Percentiles rank a stretch among this genome's conserved stretches.
phyloP scores from a whole-genome alignment of 2,888 invertebrate species.

The Drosophila macrothrix region DNA sequence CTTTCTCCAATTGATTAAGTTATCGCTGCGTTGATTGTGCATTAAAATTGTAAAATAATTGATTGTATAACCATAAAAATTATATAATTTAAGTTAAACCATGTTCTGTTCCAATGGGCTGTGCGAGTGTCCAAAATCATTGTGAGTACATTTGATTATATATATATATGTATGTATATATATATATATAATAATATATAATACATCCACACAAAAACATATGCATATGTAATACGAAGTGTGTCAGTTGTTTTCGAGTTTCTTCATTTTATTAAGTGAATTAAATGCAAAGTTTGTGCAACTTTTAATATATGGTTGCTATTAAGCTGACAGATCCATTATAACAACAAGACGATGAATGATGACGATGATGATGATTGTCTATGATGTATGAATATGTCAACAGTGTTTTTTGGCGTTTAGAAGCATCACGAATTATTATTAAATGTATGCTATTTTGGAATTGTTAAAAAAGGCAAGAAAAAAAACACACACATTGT shows the following conservation, averaged over 20 bases:
- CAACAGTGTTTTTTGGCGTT: constrained; percentile 22
- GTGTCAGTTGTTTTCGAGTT: constrained; percentile 8
- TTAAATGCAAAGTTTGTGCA: constrained; percentile 10
- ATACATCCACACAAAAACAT: not conserved
- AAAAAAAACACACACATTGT: constrained; percentile 54
- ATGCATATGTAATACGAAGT: not conserved
- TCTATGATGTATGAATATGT: constrained; percentile 29
- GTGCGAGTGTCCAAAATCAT: constrained; percentile 69
- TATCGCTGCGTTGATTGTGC: constrained; percentile 8
- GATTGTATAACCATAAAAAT: constrained; percentile 13
- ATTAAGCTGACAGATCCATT: constrained; percentile 7
- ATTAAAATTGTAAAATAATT: constrained; percentile 20
- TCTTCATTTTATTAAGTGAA: constrained; percentile 22
- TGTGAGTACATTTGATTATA: constrained; percentile 42
- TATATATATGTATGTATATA: constrained; percentile 20
- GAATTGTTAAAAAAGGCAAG: constrained; percentile 26
- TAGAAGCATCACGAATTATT: constrained; percentile 42
- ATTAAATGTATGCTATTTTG: constrained; percentile 30
- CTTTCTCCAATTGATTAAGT: not conserved
- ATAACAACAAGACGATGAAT: constrained; percentile 5
- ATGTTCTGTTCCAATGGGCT: constrained; percentile 68
- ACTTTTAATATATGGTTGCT: constrained; percentile 15
- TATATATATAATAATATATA: constrained; percentile 26
- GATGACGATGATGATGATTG: constrained; percentile 7
- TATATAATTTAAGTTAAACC: constrained; percentile 22